Base-by-base conservation (phyloP, 2,113 vertebrate genomes). In the Sceloporus tristichus region DNA sequence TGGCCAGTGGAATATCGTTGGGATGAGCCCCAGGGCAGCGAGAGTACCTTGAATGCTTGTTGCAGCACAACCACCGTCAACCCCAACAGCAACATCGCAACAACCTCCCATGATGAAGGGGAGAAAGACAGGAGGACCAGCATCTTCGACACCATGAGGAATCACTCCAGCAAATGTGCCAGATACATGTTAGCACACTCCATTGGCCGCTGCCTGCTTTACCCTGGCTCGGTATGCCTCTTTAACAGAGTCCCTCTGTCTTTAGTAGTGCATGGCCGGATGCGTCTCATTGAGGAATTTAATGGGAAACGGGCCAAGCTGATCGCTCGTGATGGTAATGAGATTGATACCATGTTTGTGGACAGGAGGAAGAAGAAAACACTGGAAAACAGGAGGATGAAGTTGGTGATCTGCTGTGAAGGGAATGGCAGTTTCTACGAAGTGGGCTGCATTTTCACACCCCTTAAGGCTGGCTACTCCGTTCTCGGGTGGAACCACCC, bases 401-500 rank as follows among this genome's bases (percentile, higher is more conserved):
- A 0, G 16, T 94, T 98, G 92, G 98, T 98, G 85, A 97, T 99
- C 93, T 98, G 98, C 95, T 98, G 98, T 25, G 98, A 99, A 88
- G 98, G 98, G 18, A 98, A 98, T 0, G 98, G 98, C 0, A 98
- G 98, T 38, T 99, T 98, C 93, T 98, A 98, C 0, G 98, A 99
- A 94, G 97, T 98, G 88, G 98, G 98, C 87, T 98, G 98, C 90
- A 96, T 98, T 92, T 97, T 96, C 75, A 98, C 98, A 0, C 98
- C 98, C 0, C 94, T 98, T 65, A 97, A 98, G 87, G 98, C 97
- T 8, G 98, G 97, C 13, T 98, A 98, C 91, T 99, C 98, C 0
- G 98, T 98, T 5, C 95, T 99, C 85, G 98, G 98, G 65, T 99
- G 98, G 98, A 98, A 98, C 94, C 98, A 98, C 88, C 98, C 98